Base-by-base conservation (phyloP, 2,888 invertebrate species). In the Ceraclea dissimilis region DNA sequence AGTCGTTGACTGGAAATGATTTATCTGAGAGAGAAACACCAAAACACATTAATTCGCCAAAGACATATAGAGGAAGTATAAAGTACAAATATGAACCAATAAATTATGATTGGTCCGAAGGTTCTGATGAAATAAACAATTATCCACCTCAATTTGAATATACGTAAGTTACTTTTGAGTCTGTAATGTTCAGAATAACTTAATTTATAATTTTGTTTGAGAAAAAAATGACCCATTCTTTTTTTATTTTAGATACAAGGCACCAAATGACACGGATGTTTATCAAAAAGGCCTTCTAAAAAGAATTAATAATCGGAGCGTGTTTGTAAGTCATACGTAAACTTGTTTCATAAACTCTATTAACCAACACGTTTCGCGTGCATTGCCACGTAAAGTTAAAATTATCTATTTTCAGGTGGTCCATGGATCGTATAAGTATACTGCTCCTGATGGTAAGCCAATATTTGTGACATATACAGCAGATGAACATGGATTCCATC, bases 401-500 rank as follows among this genome's bases (percentile, higher is more conserved):
- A n/a, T n/a, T n/a, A n/a, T n/a, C n/a, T n/a, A n/a, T 48, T 53
- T 80, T 1, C 76, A 78, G 63, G 75, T 76, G 0, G 77, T 77
- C 0, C 72, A 78, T 60, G 85, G 85, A 49, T 82, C 81, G 63
- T 84, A 80, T 65, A 81, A 83, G 63, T 86, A 84, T 69, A 84
- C 83, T 34, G 76, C 84, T 1, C 84, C 84, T 1, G 85, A 86
- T 61, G 85, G 85, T 33, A 76, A 79, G 2, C 75, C 81, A 8
- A 83, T 85, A 62, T 67, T 79, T 1, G 73, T 85, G 8, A 74
- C 78, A 10, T 86, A 85, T 65, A 79, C 81, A 31, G 85, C 85
- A 13, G 84, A 85, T 63, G 85, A 85, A 65, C 82, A 84, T 61
- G 84, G 84, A 44, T 85, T 84, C 69, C 82, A 82, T 64, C 81